A percentile compares a stretch with the other conserved stretches of the same genome.
Evolutionary conservation across 2,113 vertebrate species (phyloP).

Genomic region (Sitta europaea): DNA sequence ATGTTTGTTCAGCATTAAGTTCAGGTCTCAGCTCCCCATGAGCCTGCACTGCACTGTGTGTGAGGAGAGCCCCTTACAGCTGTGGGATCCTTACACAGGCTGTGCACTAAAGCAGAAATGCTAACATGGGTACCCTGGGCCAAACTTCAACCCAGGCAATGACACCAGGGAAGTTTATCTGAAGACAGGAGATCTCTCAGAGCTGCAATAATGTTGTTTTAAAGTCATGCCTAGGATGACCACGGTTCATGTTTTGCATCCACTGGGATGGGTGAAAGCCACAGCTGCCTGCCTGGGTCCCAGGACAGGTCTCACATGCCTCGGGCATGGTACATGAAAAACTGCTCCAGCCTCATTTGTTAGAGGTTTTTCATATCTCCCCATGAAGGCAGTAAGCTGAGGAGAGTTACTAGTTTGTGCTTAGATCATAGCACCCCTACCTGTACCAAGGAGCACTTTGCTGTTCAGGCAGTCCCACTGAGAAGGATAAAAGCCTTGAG

Average conservation of each 20-base stretch:
- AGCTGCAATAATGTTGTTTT: background rate
- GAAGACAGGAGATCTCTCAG: background rate
- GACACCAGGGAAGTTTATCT: background rate
- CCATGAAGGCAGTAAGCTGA: background rate
- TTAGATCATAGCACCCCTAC: background rate
- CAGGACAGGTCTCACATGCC: accelerated
- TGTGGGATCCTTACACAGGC: accelerated
- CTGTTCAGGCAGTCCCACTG: background rate
- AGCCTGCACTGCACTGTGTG: background rate
- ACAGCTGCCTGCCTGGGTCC: background rate
- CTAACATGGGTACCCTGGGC: background rate
- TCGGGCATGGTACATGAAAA: background rate
- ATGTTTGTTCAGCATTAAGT: background rate
- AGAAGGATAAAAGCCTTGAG: background rate
- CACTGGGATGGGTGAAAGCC: accelerated
- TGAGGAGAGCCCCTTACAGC: background rate
- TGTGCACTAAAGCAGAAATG: background rate
- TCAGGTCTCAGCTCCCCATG: background rate
- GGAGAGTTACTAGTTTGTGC: background rate
- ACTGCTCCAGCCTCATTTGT: background rate
- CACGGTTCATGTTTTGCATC: background rate
- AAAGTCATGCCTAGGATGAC: background rate
- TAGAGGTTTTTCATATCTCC: background rate
- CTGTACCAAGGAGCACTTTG: background rate
- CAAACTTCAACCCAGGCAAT: background rate